Evolutionary conservation across 2,797 vertebrate species (phyloP), one percentile per base, ranked within the genome.

Genomic region (Labeo calbasu): DNA sequence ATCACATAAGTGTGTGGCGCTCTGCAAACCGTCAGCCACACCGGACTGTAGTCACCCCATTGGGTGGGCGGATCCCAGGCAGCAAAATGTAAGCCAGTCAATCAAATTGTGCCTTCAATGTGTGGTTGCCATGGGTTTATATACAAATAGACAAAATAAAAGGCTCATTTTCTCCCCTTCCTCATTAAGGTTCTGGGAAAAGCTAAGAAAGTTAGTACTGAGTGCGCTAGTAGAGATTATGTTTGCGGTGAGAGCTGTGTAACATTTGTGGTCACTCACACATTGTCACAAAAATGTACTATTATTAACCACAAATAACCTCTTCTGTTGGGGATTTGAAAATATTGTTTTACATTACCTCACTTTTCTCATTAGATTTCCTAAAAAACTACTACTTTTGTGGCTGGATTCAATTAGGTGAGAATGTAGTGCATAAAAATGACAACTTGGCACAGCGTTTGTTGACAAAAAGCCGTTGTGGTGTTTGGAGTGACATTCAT

Each of bases 391-490:
- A 85, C 85, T 51, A 76, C 79, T 82, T 75, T 70, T 85, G n/a
- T 32, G 79, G 46, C 53, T 91, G 88, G 88, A 90, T 92, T 86
- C 85, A 88, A 88, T 92, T 90, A 90, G n/a, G 82, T 76, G 28
- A 36, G 79, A 59, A 72, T 23, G 83, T 83, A 87, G 79, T n/a
- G n/a, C 71, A 81, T 84, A 85, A 57, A 83, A 88, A 86, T 81
- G 65, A 65, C 48, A 15, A 80, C 77, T 69, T 28, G 84, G 81
- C 43, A 50, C 25, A 70, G 66, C 59, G 40, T 59, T 36, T 48
- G 17, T 59, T 86, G 81, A 84, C 86, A 15, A 63, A 80, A 21
- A 59, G 50, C 81, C 21, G 5, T 86, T 19, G 4, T 79, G 12
- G 55, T 76, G 79, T 57, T 89, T 85, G 81, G 32, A 61, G 82